Conservation (phyloP, 1,140 invertebrate genomes). For the Diorhabda carinulata region DNA sequence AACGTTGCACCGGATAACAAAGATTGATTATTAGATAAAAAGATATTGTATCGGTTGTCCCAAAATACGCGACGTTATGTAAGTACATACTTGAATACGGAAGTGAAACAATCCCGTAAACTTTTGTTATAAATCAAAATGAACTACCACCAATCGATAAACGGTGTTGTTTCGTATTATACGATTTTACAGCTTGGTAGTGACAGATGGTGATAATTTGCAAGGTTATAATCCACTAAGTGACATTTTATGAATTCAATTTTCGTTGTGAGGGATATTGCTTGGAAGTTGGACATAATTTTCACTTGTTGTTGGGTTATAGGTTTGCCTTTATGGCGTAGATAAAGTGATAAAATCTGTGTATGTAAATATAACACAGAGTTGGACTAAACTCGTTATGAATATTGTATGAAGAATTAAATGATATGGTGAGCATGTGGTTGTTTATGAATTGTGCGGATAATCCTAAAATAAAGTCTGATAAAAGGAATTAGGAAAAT, state of each 20-base stretch:
- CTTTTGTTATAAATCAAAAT: slow-evolving; percentile 6
- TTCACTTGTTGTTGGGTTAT: too few relatives aligned
- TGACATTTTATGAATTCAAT: neutral
- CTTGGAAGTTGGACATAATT: too few relatives aligned
- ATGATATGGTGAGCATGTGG: too few relatives aligned
- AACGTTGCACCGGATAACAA: slow-evolving; percentile 5
- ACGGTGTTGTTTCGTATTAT: slow-evolving; percentile 4
- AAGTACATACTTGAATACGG: neutral
- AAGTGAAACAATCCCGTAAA: neutral
- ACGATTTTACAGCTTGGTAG: neutral
- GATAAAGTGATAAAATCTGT: too few relatives aligned
- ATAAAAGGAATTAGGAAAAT: too few relatives aligned
- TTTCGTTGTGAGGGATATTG: too few relatives aligned
- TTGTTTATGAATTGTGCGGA: too few relatives aligned
- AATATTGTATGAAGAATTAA: too few relatives aligned
- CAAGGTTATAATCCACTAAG: neutral
- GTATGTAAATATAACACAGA: too few relatives aligned
- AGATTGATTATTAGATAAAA: slow-evolving; percentile 12
- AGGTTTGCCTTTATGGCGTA: too few relatives aligned
- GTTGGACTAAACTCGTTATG: too few relatives aligned
- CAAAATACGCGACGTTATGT: neutral
- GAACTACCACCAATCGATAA: slow-evolving; percentile 8
- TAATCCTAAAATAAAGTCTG: too few relatives aligned
- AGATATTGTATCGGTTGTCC: neutral
- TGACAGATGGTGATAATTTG: slow-evolving; percentile 2